These are phyloP conservation scores for Drepanosiphum platanoidis DNA, from an alignment of 2,888 invertebrate species.

Conservation along the genomic window DNA sequence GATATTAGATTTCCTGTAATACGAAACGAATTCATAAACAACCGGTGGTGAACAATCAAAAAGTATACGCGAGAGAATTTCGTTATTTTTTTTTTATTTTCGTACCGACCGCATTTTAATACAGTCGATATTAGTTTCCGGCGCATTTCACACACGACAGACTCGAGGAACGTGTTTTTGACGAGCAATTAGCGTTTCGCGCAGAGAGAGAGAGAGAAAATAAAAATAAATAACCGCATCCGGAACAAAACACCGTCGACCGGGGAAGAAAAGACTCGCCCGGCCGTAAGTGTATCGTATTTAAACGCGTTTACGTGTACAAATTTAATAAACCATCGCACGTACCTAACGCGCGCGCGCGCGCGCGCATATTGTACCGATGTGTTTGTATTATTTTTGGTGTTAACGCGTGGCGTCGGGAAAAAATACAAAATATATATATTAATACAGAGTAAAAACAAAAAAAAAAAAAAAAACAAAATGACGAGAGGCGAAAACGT, in stretches of 20 bases:
- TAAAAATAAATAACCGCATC: neutral
- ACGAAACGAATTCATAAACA: neutral
- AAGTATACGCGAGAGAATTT: neutral
- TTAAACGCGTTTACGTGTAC: constrained; percentile 42
- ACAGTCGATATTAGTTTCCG: neutral
- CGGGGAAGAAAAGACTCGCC: neutral
- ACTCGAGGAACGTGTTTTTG: constrained; percentile 5
- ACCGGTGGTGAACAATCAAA: neutral
- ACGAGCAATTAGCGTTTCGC: constrained; percentile 24
- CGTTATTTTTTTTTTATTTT: neutral
- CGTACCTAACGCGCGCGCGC: neutral
- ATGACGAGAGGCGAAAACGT: constrained; percentile 27
- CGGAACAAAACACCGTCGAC: neutral
- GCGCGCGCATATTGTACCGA: neutral
- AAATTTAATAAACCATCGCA: constrained; percentile 20
- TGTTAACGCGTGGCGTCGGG: neutral
- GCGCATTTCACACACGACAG: neutral
- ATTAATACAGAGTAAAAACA: neutral
- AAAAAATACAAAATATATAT: neutral
- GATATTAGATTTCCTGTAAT: neutral
- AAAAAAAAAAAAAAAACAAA: constrained; percentile 6
- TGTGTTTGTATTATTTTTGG: constrained; percentile 34
- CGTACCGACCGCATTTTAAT: neutral
- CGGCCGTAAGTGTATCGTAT: constrained; percentile 13
- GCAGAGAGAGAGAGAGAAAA: neutral